Percentiles rank a stretch among this genome's conserved stretches.
These are phyloP conservation scores for Ailuropoda melanoleuca DNA, from an alignment of 2,113 vertebrate species.

Conservation along the genomic window DNA sequence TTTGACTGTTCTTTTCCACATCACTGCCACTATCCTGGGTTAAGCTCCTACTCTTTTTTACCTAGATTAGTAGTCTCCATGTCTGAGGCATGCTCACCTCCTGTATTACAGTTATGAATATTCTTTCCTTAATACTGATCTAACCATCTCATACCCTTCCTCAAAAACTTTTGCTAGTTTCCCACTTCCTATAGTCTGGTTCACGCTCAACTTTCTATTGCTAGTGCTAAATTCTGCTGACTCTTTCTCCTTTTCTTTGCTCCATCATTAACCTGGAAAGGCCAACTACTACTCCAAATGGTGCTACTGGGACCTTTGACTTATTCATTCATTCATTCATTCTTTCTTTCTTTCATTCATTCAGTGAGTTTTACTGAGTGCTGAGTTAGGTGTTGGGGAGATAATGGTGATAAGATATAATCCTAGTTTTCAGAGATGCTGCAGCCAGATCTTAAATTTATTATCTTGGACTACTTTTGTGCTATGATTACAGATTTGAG, in stretches of 20 bases:
- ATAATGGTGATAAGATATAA: not conserved
- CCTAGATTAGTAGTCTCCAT: not conserved
- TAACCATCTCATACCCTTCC: not conserved
- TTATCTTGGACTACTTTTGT: not conserved
- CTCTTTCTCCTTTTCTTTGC: not conserved
- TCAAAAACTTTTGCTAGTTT: not conserved
- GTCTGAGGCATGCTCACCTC: not conserved
- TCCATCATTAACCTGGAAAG: constrained; percentile 8
- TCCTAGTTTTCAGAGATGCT: not conserved
- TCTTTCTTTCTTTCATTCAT: not conserved
- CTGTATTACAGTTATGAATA: not conserved
- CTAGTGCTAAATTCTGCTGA: not conserved
- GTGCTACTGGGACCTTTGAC: not conserved
- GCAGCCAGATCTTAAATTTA: not conserved
- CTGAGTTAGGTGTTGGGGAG: not conserved
- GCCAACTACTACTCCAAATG: not conserved
- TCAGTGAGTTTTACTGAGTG: not conserved
- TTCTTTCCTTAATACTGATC: not conserved
- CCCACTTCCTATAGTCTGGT: not conserved
- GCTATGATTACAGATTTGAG: not conserved
- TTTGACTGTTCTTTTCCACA: not conserved
- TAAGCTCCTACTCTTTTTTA: not conserved
- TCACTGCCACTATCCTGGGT: not conserved
- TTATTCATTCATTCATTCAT: not conserved
- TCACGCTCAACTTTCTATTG: not conserved